Evolutionary conservation across 2,113 vertebrate genomes (phyloP), one percentile per base, ranked within the genome.

Genomic region (Oncorhynchus kisutch): DNA sequence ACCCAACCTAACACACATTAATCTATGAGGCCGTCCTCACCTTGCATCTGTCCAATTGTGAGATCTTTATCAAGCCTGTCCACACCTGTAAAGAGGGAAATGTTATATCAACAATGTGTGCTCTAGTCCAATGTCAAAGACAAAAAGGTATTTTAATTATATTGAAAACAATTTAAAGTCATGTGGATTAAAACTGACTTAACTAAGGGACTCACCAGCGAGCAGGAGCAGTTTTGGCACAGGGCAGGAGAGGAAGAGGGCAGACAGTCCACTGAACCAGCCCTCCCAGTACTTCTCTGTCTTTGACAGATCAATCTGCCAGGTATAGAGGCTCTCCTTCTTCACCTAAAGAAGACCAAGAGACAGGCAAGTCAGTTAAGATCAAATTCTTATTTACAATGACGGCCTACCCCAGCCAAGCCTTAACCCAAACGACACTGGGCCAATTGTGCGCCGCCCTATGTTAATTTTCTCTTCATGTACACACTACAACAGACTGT

Each of bases 11-110:
- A 6, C 57, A 39, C 25, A 22, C 54, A 18, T 14, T 4, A 1
- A 7, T 59, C 2, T n/a, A 14, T 18, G 16, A 31, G 2, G 13
- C 45, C 48, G 11, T 16, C 3, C 87, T 91, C 90, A 98, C 97
- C 98, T 94, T 99, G 97, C 98, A 99, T 99, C 88, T 99, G 98
- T 85, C 98, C 98, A 86, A 99, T 99, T 59, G 98, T 99, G 69
- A 99, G 95, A 86, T 99, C 98, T 94, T 99, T 99, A 92, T 99
- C 98, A 88, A 99, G 93, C 80, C 98, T 93, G 92, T 99, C 98
- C 83, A 99, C 95, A 85, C 98, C 98, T 99, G 80, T 57, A 89
- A 5, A 85, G 83, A 81, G 88, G 4, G 22, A 18, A 0, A 24
- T 62, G 5, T 62, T 62, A 77, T 7, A 74, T 3, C 25, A 16